Conservation (phyloP, 2,888 invertebrate genomes). For the Cancer borealis region DNA sequence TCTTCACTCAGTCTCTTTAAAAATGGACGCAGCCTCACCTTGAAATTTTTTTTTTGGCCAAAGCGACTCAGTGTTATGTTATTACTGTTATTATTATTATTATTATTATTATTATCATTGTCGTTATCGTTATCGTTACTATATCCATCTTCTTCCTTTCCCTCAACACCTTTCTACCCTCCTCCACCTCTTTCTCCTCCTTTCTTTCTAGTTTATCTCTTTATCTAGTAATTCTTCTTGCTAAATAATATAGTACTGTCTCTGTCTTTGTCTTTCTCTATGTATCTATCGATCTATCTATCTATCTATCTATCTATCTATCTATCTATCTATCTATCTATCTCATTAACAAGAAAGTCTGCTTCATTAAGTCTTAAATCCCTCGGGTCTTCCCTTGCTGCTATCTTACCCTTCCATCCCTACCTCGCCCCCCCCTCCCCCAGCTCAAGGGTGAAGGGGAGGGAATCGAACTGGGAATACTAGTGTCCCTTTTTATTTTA, state of each 20-base stretch:
- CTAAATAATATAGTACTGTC: background rate
- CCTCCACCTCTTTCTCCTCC: background rate
- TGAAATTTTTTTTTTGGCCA: no score
- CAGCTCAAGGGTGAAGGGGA: background rate
- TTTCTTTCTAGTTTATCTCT: background rate
- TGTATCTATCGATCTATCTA: background rate
- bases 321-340: constrained; percentile 22
- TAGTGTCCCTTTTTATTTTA: no score
- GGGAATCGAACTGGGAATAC: no score
- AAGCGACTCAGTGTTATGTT: background rate
- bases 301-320: constrained; percentile 4
- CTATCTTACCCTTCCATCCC: background rate
- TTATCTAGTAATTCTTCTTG: no score
- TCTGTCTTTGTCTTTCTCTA: background rate
- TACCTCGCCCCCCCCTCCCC: background rate
- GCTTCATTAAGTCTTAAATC: constrained; percentile 25
- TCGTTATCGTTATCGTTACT: background rate
- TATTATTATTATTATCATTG: background rate
- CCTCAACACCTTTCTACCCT: background rate
- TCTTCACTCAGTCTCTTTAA: background rate
- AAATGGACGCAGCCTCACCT: background rate
- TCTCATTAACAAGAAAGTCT: constrained; percentile 27
- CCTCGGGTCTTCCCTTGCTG: constrained; percentile 35
- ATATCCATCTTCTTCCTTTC: background rate
- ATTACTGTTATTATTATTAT: background rate